phyloP scores from a whole-genome alignment of 2,797 vertebrate species.

The Chrosomus eos region DNA sequence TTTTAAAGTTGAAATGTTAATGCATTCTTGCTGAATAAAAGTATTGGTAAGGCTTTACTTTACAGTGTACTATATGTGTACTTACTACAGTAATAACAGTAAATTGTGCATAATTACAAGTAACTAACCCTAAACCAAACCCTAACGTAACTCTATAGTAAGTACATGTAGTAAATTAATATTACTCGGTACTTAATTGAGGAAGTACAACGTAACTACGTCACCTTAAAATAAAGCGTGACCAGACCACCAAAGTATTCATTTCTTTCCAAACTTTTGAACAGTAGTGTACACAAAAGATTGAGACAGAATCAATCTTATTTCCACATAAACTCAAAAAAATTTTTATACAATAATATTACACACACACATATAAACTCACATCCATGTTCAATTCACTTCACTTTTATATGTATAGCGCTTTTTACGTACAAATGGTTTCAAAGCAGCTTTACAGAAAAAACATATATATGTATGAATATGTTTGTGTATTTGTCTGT shows the following conservation, averaged over 20 bases:
- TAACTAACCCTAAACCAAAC: no score
- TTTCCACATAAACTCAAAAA: neutral
- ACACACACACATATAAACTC: neutral
- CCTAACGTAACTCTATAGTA: no score
- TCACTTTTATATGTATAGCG: neutral
- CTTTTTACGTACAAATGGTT: neutral
- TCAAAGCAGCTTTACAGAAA: constrained; percentile 13
- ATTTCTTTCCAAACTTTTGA: neutral
- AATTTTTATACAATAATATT: neutral
- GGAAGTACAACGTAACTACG: no score
- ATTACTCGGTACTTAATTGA: no score
- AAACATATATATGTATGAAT: neutral
- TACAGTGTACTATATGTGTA: no score
- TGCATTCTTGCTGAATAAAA: neutral
- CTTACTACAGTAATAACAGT: no score
- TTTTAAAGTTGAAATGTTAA: neutral
- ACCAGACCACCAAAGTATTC: neutral
- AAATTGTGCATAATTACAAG: no score
- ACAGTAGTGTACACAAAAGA: neutral
- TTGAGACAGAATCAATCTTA: neutral
- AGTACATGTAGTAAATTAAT: no score
- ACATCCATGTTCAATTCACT: neutral
- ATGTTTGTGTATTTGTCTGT: constrained; percentile 4
- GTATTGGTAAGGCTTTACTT: no score
- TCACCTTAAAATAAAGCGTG: no score